Base-by-base conservation (phyloP, 1,140 invertebrate genomes). In the Brachionus koreanus region DNA sequence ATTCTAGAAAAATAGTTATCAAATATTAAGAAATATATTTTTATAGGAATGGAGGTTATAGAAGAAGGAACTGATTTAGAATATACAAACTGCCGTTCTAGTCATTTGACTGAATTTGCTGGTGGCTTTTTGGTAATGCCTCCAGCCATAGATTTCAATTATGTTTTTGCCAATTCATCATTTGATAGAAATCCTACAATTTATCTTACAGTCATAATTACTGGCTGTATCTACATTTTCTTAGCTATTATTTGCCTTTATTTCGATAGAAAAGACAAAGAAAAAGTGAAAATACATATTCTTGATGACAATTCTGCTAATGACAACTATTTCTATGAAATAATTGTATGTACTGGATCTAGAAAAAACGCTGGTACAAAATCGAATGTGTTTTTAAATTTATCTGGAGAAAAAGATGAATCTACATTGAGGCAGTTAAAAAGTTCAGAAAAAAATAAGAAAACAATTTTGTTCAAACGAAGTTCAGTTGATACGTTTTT, bases 141-240 rank as follows among this genome's bases (percentile, higher is more conserved):
- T 1, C 89, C 89, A 81, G 85, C 85, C 9, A 87, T 89, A 7
- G 87, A 89, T 85, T 89, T 87, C 84, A 84, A 86, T 82, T 88
- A 87, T 81, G 85, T 89, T 5, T 87, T 89, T 35, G 83, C 85
- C 25, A 87, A 89, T 83, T 87, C 89, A 7, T 89, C 89, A 57
- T 91, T 91, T 85, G 85, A 86, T 9, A 89, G 90, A 84, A 91
- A 91, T 85, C 87, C 90, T 5, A 91, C 91, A 1, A 87, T 91
- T 37, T 91, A 91, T 83, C 85, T 90, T 76, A 90, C 89, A 0
- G 86, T 89, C 52, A 90, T 91, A 25, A 84, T 90, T 5, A 89
- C 90, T 4, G 75, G 86, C 16, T 82, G 86, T 10, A 82, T 90
- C 5, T 91, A 90, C 82, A 84, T 90, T n/a, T 46, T 88, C 0